Evolutionary conservation across 2,113 vertebrate species (phyloP), one percentile per base, ranked within the genome.

Genomic region (Corydoras sp.): DNA sequence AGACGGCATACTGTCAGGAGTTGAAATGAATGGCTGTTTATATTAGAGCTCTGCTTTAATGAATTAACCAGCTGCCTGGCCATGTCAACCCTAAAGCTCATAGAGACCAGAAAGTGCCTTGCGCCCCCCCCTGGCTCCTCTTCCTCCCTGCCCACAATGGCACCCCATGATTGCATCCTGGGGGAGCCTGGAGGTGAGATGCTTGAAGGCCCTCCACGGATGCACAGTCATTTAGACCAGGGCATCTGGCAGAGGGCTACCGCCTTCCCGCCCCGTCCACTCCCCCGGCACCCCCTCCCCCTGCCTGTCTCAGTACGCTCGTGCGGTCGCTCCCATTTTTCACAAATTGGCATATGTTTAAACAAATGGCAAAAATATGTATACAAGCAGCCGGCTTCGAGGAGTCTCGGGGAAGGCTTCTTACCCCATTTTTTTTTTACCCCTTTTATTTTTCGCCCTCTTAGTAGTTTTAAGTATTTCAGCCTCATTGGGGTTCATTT

Each of bases 11-110:
- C 83, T 94, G 94, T 95, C 94, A 93, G 90, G 83, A 89, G 85
- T 88, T 88, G 89, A 95, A 98, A 98, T 93, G 92, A 99, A 98
- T 97, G 95, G 90, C 93, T 99, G 95, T 99, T 97, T 99, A 97
- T 97, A 99, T 97, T 99, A 97, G 93, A 93, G 90, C 91, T 92
- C 91, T 91, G 89, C 88, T 95, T 96, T 99, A 99, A 99, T 98
- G 95, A 96, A 98, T 98, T 97, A 96, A 93, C 91, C 87, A 90
- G 91, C 90, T 87, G 90, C 92, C 89, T 89, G 84, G 89, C 88
- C 89, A 88, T 93, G 95, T 97, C 94, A 94, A 89, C 88, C 83
- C 86, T 62, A 85, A 85, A 89, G 88, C 90, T 92, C 93, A 93
- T 90, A 91, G 88, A 92, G 90, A 94, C 91, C 96, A 98, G 94